Conservation (phyloP, 1,140 invertebrate genomes). For the Zaprionus capensis region DNA sequence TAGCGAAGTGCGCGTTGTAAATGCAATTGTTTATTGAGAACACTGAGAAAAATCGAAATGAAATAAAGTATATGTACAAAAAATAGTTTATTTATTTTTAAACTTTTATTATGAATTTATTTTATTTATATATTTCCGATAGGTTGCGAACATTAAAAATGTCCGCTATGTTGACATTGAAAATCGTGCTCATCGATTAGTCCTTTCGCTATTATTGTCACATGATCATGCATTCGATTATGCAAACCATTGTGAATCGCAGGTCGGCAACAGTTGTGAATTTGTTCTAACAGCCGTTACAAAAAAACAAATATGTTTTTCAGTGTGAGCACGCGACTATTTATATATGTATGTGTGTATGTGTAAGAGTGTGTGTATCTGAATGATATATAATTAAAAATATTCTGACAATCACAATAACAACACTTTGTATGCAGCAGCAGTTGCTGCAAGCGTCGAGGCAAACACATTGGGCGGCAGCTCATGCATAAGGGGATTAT, state of each 20-base stretch:
- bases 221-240: not conserved
- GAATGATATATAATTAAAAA: constrained; percentile 53
- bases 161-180: not conserved
- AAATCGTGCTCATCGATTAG: not conserved
- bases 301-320: constrained; percentile 18
- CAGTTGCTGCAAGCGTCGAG: constrained; percentile 17
- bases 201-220: not conserved
- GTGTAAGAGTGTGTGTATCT: not conserved
- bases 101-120: not conserved
- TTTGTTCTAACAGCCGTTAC: not conserved
- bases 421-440: constrained; percentile 25
- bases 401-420: constrained; percentile 54
- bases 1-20: constrained; percentile 38
- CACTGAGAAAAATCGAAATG: constrained; percentile 39
- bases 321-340: constrained; percentile 70
- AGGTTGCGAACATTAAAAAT: too few relatives aligned
- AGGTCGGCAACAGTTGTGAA: not conserved
- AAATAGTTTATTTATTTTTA: not conserved
- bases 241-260: not conserved
- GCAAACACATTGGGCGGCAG: constrained; percentile 15
- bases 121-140: not conserved
- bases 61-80: not conserved
- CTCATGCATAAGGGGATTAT: not conserved
- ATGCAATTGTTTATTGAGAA: constrained; percentile 31
- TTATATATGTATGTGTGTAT: constrained; percentile 25